Evolutionary conservation across 1,140 invertebrate species (phyloP), one percentile per base, ranked within the genome.

Genomic region (Drosophila arawakana): DNA sequence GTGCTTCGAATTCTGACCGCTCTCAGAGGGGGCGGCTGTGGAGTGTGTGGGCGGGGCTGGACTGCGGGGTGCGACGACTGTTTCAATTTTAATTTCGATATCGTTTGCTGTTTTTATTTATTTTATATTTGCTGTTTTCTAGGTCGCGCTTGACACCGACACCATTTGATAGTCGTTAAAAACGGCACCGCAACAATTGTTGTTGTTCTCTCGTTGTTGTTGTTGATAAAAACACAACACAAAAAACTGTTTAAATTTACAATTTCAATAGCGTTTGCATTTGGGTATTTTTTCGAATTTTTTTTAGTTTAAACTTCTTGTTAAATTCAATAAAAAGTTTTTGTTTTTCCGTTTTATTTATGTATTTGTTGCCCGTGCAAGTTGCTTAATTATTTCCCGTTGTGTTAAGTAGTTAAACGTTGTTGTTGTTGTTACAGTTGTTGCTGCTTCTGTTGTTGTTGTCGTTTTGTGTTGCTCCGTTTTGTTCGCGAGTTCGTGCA

Each of bases 401-500:
- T 30, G 25, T 30, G 25, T 30, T 30, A 21, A 21, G 18, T 30
- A 30, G 25, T 30, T 30, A 30, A 5, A 11, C 46, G 34, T 30
- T 52, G 13, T 59, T 30, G 49, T 39, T 43, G n/a, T 15, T 59
- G 50, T 37, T 66, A 34, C 50, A 30, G 21, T 39, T 39, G 43
- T 43, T 63, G 37, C 65, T 25, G 55, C 11, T 25, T 9, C 13
- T 44, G 41, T 44, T 44, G 52, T 44, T 72, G 34, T 67, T 34
- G 21, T n/a, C 30, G 44, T 44, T 73, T 50, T 62, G n/a, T 59
- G 41, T 61, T 67, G 68, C 43, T 72, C 39, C 71, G 25, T 61
- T 60, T 59, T 60, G 18, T 73, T 61, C 77, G 70, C 73, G 83
- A 90, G 90, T 90, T 91, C 90, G 77, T 91, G 90, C 90, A 91